A percentile compares a stretch with the other conserved stretches of the same genome.
These are phyloP conservation scores for Macrosteles quadrilineatus DNA, from an alignment of 1,140 invertebrate genomes.

Conservation along the genomic window DNA sequence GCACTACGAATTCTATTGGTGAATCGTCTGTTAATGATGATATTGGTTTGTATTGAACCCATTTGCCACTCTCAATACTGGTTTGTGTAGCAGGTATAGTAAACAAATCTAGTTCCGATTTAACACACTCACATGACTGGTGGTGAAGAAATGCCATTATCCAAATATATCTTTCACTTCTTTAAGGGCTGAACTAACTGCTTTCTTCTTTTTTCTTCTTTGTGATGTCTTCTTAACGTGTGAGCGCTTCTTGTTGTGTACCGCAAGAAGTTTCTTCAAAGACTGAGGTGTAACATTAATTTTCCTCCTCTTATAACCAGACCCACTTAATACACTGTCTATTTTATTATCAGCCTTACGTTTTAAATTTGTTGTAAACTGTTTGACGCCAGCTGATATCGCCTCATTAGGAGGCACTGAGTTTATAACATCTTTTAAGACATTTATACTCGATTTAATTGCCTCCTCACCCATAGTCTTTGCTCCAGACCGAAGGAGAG, in stretches of 20 bases:
- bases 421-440: not conserved
- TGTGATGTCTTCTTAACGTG: not conserved
- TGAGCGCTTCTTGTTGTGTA: constrained; percentile 46
- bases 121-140: constrained; percentile 14
- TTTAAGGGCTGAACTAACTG: not conserved
- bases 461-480: not conserved
- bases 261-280: not conserved
- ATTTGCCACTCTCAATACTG: no score
- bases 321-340: not conserved
- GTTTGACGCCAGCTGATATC: not conserved
- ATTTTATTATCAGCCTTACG: constrained; percentile 5
- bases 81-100: constrained; percentile 46
- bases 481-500: not conserved
- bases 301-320: constrained; percentile 9
- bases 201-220: not conserved
- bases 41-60: no score
- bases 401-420: not conserved
- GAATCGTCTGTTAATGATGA: constrained; percentile 46
- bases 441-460: not conserved
- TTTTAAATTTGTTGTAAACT: constrained; percentile 8
- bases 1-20: constrained; percentile 50
- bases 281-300: constrained; percentile 9
- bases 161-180: constrained; percentile 10
- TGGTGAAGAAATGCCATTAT: constrained; percentile 13
- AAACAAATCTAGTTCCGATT: constrained; percentile 21